Conservation (phyloP, 2,113 vertebrate species). For the Syngnathus scovelli region DNA sequence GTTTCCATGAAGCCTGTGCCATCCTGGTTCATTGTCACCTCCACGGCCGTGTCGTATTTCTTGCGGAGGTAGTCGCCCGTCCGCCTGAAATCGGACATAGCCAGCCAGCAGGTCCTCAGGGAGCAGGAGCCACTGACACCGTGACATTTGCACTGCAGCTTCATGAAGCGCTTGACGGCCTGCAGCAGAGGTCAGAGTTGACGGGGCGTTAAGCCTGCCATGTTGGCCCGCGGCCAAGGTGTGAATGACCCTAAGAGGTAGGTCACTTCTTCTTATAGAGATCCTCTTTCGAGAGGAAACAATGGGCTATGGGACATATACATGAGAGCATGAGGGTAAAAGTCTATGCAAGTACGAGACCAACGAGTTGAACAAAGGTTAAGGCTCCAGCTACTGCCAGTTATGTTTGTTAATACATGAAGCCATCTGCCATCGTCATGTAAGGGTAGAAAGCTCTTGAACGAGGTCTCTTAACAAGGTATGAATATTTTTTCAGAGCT, state of each 20-base stretch:
- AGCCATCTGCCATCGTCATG: no score
- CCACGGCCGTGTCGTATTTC: constrained; percentile 91
- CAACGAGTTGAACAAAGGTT: background rate
- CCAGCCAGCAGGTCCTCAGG: constrained; percentile 93
- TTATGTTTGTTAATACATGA: background rate
- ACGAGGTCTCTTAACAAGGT: background rate
- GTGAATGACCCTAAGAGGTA: constrained; percentile 19
- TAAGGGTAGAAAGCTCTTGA: no score
- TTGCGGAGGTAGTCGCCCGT: constrained; percentile 90
- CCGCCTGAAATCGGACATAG: constrained; percentile 92
- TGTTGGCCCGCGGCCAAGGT: constrained; percentile 22
- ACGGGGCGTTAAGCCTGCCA: constrained; percentile 47
- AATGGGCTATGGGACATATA: background rate
- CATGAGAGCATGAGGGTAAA: background rate
- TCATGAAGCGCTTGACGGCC: constrained; percentile 97
- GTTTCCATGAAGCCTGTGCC: constrained; percentile 88
- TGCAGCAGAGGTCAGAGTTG: constrained; percentile 65
- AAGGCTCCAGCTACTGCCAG: background rate
- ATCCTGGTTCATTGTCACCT: constrained; percentile 96
- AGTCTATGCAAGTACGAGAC: background rate
- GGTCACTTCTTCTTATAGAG: background rate
- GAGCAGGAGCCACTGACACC: constrained; percentile 96
- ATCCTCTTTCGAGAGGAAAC: background rate
- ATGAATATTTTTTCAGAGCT: background rate
- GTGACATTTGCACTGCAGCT: constrained; percentile 97